Percentiles rank a stretch among this genome's conserved stretches.
These are phyloP conservation scores for Scatophagus argus DNA, from an alignment of 2,113 vertebrate genomes.

Conservation along the genomic window DNA sequence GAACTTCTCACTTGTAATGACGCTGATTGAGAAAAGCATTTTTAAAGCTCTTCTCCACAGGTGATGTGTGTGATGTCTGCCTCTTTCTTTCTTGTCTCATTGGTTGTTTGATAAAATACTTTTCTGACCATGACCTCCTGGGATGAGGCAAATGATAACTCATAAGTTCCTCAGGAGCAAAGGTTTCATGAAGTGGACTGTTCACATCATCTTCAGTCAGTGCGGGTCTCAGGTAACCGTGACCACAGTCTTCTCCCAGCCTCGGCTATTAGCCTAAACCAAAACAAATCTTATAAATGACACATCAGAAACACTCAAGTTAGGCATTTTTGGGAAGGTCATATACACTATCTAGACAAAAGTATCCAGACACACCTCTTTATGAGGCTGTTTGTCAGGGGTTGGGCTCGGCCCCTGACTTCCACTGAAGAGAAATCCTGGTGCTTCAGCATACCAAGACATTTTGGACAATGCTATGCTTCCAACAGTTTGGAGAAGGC, in stretches of 20 bases:
- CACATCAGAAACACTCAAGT: background rate
- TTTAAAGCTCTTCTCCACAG: constrained; percentile 7
- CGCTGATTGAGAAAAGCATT: constrained; percentile 37
- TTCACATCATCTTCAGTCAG: background rate
- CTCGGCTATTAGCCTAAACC: background rate
- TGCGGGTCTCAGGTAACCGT: no score
- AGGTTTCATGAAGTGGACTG: background rate
- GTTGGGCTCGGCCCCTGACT: no score
- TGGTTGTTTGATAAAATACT: background rate
- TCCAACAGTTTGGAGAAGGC: no score
- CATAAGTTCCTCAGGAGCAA: background rate
- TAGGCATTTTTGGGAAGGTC: background rate
- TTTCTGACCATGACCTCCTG: background rate
- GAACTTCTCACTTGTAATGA: constrained; percentile 21
- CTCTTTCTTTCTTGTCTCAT: background rate
- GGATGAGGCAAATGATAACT: background rate
- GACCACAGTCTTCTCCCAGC: background rate
- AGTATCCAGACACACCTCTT: no score
- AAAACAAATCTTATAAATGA: background rate
- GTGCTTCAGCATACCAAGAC: no score
- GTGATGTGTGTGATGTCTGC: background rate
- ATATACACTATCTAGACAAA: no score
- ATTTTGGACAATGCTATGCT: no score
- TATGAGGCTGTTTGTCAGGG: no score
- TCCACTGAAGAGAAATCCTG: no score